Evolutionary conservation across 2,797 vertebrate species (phyloP).

Genomic region (Borostomias antarcticus): DNA sequence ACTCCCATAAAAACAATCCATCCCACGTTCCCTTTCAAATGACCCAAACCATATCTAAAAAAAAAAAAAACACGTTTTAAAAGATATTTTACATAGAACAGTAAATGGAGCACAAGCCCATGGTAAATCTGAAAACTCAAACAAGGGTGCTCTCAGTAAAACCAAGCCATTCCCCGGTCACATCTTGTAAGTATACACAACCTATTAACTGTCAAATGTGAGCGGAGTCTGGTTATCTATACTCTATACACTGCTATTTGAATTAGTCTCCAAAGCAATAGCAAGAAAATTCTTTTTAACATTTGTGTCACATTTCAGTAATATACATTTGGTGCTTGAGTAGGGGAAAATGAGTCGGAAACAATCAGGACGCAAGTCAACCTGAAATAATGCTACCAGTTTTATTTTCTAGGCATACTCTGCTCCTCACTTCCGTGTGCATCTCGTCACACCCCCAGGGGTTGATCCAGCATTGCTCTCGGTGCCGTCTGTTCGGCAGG

Average conservation of each 20-base stretch:
- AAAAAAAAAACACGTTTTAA: slow-evolving; percentile 86
- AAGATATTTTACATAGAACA: slow-evolving; percentile 81
- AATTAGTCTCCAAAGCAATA: slow-evolving; percentile 66
- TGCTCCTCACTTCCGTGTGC: slow-evolving; percentile 42
- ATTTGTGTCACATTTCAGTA: slow-evolving; percentile 49
- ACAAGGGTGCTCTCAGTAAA: slow-evolving; percentile 38
- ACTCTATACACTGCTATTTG: slow-evolving; percentile 67
- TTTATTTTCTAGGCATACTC: slow-evolving; percentile 68
- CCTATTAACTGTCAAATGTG: slow-evolving; percentile 65
- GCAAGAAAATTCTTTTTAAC: slow-evolving; percentile 48
- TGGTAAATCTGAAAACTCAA: slow-evolving; percentile 45
- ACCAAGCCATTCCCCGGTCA: slow-evolving; percentile 57
- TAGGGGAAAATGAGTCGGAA: slow-evolving; percentile 60
- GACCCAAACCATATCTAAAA: slow-evolving; percentile 82
- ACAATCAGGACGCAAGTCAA: slow-evolving; percentile 67
- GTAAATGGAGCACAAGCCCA: slow-evolving; percentile 74
- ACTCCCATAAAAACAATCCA: slow-evolving; percentile 81
- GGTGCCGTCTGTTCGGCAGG: slow-evolving; percentile 66
- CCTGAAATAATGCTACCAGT: slow-evolving; percentile 66
- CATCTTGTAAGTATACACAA: slow-evolving; percentile 76
- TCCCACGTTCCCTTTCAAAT: slow-evolving; percentile 79
- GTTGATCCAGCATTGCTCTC: slow-evolving; percentile 64
- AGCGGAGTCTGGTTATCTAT: slow-evolving; percentile 65
- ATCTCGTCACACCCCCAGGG: slow-evolving; percentile 57
- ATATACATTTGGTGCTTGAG: slow-evolving; percentile 64